A percentile compares a stretch with the other conserved stretches of the same genome.
Conservation (phyloP, 2,113 vertebrate genomes). For the Pterocles burchelli region DNA sequence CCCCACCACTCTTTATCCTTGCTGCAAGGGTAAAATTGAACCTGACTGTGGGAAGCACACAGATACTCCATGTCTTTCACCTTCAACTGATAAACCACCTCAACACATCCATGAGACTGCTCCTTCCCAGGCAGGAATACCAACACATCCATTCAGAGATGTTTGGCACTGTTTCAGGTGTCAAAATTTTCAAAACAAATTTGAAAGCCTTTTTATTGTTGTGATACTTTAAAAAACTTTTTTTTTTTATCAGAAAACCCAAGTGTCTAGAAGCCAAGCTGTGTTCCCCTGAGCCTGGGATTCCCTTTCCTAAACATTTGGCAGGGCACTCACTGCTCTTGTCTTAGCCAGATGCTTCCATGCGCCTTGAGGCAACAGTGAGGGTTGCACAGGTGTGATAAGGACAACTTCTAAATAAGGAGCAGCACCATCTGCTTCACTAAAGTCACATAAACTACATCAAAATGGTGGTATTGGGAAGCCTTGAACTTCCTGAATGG, state of each 20-base stretch:
- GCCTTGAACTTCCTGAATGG: not conserved
- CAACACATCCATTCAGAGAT: not conserved
- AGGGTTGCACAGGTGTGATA: not conserved
- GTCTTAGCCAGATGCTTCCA: not conserved
- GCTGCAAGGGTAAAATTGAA: not conserved
- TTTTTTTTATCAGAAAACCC: too few relatives aligned
- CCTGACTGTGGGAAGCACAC: not conserved
- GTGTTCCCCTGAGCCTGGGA: not conserved
- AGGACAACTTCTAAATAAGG: not conserved
- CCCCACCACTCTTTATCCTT: not conserved
- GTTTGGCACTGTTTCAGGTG: not conserved
- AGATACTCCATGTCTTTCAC: not conserved
- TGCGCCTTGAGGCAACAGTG: not conserved
- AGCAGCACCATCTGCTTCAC: not conserved
- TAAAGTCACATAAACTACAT: not conserved
- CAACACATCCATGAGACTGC: fast-evolving
- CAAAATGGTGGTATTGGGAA: not conserved
- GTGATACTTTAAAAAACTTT: not conserved
- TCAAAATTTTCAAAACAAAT: not conserved
- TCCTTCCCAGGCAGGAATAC: not conserved
- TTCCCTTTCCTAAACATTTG: not conserved
- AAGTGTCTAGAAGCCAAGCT: not conserved
- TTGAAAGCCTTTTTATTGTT: not conserved
- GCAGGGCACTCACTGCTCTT: not conserved
- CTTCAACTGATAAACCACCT: not conserved